Conservation (phyloP, 2,888 invertebrate species). For the Nowickia ferox region DNA sequence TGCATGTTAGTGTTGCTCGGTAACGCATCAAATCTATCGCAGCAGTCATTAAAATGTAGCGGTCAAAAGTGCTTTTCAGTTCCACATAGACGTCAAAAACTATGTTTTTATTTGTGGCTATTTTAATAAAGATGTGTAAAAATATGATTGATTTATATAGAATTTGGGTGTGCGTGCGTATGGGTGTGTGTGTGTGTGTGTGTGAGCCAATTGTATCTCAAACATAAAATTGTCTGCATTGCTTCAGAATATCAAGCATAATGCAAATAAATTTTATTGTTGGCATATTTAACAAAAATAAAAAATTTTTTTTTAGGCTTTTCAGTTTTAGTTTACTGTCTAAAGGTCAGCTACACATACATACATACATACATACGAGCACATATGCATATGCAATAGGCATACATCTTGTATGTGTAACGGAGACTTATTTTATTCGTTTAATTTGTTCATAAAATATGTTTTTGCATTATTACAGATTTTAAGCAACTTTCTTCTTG, state of each 20-base stretch:
- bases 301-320: conserved; percentile 4
- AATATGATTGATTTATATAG: conserved; percentile 24
- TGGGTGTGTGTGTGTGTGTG: background rate
- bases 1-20: background rate
- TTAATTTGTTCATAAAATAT: no score
- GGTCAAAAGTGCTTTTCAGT: conserved; percentile 6
- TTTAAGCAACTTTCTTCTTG: no score
- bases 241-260: background rate
- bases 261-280: background rate
- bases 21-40: background rate
- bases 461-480: no score
- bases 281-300: background rate
- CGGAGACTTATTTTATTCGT: no score
- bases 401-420: no score
- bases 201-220: background rate
- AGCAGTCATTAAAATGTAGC: background rate
- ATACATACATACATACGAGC: background rate
- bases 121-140: background rate
- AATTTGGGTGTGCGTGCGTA: no score
- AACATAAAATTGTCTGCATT: background rate
- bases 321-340: conserved; percentile 29
- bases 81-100: background rate
- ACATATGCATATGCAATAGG: no score
- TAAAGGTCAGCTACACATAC: conserved; percentile 68
- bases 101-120: background rate